Conservation (phyloP, 1,140 invertebrate species). For the Ceratina calcarata region DNA sequence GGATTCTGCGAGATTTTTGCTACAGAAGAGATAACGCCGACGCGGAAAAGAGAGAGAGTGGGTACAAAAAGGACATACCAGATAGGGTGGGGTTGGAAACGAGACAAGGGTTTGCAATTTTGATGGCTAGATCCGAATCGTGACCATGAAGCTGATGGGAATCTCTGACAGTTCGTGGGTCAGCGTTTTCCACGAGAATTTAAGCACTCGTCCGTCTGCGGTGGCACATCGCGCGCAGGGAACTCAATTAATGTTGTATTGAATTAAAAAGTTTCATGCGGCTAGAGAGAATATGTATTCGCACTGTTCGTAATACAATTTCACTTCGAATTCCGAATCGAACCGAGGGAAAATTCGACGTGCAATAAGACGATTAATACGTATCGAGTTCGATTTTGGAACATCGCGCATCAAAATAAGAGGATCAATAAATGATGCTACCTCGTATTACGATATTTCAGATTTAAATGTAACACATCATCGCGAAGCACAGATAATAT, state of each 20-base stretch:
- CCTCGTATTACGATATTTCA: background rate
- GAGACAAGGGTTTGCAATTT: constrained; percentile 41
- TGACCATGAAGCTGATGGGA: constrained; percentile 33
- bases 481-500: too few species aligned
- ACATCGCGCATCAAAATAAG: background rate
- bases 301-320: background rate
- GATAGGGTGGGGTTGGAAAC: too few species aligned
- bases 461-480: background rate
- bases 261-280: background rate
- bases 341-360: too few species aligned
- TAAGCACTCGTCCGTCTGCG: background rate
- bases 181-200: constrained; percentile 36
- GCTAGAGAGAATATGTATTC: background rate
- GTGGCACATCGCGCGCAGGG: background rate
- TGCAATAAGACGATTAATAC: too few species aligned
- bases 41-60: background rate
- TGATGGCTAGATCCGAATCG: constrained; percentile 30
- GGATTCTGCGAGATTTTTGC: constrained; percentile 6
- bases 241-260: background rate
- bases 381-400: background rate
- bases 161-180: constrained; percentile 31
- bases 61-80: background rate
- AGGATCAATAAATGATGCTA: background rate
- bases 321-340: background rate
- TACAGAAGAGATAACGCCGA: background rate